Percentiles rank a stretch among this genome's conserved stretches.
Conservation (phyloP, 2,888 invertebrate species). For the Sicus ferrugineus region DNA sequence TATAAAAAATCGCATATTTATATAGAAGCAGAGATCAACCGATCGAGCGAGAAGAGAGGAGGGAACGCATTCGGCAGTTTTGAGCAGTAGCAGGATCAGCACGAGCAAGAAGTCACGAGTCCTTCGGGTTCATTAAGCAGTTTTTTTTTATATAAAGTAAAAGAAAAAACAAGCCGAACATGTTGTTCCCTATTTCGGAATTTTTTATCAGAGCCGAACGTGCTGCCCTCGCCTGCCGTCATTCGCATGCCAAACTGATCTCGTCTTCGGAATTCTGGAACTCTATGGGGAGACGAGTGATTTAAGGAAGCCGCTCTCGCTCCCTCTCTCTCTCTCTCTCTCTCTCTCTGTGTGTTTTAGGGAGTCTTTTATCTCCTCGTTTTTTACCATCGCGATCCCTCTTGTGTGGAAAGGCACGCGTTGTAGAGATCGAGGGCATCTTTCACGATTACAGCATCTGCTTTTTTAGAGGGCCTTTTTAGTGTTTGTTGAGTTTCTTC, state of each 20-base stretch:
- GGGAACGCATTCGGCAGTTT: not conserved
- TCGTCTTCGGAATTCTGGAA: conserved; percentile 2
- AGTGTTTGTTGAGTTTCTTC: no score
- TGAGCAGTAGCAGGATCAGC: not conserved
- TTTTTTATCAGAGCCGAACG: conserved; percentile 46
- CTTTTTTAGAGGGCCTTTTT: no score
- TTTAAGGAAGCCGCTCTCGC: not conserved
- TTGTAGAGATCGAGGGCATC: no score
- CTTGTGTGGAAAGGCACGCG: no score
- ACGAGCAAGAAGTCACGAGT: not conserved
- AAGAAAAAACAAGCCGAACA: no score
- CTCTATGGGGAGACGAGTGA: not conserved
- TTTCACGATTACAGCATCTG: no score
- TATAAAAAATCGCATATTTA: not conserved
- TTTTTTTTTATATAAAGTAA: no score
- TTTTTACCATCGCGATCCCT: no score
- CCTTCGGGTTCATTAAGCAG: not conserved
- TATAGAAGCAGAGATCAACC: not conserved
- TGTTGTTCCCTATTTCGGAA: conserved; percentile 18
- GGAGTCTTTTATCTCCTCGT: conserved; percentile 12
- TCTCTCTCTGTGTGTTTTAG: not conserved
- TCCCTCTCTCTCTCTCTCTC: not conserved
- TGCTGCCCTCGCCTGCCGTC: conserved; percentile 36
- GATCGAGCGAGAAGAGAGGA: not conserved
- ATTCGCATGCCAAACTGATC: conserved; percentile 15